Evolutionary conservation across 2,113 vertebrate genomes (phyloP), one percentile per base, ranked within the genome.

Genomic region (Chascanopsetta lugubris): DNA sequence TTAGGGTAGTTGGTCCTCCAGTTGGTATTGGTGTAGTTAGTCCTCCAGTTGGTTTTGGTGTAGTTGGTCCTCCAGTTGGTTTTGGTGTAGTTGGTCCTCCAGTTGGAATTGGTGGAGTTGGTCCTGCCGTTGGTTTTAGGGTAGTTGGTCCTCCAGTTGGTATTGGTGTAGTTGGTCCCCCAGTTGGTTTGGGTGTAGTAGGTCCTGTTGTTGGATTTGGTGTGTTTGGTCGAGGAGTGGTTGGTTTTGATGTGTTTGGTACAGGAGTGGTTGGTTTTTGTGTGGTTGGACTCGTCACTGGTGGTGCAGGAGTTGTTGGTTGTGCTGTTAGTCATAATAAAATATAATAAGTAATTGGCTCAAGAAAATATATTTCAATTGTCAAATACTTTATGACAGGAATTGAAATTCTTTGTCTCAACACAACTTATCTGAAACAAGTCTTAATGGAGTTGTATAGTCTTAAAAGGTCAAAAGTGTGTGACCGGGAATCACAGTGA

Each of bases 241-340:
- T 51, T 46, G 60, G 74, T 22, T 43, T 43, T 0, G 43, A 11
- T 3, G 71, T 74, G 0, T 26, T 22, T 10, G 36, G 54, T 9
- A 1, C 7, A 0, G 18, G 45, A 0, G 40, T 57, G 42, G 69
- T 18, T 12, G 36, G 55, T 27, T 58, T 42, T 15, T 6, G n/a
- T 8, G 56, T 59, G 0, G 56, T 43, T 27, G 56, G 56, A 29
- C 18, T 29, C 4, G 40, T 58, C 4, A 60, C 74, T 1, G 76
- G 50, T 24, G 73, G 80, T 12, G 7, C 2, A 27, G 80, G 60
- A 22, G 81, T 79, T 21, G 85, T 76, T 64, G 68, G 50, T 21
- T 36, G 58, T 61, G 17, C 85, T 88, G 12, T 40, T 8, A 54
- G 11, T 48, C 0, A 51, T n/a, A n/a, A n/a, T n/a, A 65, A 29